phyloP scores from a whole-genome alignment of 2,888 invertebrate genomes.

The Pachymerium ferrugineum region DNA sequence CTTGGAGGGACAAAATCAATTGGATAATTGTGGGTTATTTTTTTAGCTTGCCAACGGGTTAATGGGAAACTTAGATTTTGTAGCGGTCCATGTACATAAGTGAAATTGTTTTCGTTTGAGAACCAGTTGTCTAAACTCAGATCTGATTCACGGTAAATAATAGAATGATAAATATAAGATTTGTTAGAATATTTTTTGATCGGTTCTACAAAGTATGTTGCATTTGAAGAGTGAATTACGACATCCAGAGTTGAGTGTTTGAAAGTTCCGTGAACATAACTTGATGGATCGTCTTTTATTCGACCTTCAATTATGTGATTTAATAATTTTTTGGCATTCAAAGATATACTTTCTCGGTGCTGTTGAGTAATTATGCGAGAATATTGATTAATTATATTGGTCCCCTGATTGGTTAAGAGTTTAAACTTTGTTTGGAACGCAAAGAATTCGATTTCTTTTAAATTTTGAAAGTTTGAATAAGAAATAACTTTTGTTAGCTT shows the following conservation, averaged over 20 bases:
- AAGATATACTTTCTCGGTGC: no score
- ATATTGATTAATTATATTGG: no score
- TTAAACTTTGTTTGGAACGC: no score
- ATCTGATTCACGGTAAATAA: background rate
- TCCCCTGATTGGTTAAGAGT: no score
- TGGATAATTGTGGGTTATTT: background rate
- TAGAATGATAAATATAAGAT: background rate
- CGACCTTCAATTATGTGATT: background rate
- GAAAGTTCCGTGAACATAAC: background rate
- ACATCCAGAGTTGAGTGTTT: background rate
- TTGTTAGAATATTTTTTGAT: background rate
- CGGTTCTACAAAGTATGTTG: background rate
- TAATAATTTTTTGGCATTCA: background rate
- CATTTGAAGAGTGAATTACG: background rate
- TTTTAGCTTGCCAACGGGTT: background rate
- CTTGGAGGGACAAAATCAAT: background rate
- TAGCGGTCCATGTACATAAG: background rate
- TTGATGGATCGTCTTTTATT: background rate
- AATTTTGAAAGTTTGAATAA: no score
- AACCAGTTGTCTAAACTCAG: background rate
- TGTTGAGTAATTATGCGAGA: no score
- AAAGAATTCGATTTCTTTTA: no score
- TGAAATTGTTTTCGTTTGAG: background rate
- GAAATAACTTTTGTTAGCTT: no score
- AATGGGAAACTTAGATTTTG: background rate